Percentiles rank a stretch among this genome's conserved stretches.
phyloP scores from a whole-genome alignment of 2,797 vertebrate species.

The Siniperca undulata region DNA sequence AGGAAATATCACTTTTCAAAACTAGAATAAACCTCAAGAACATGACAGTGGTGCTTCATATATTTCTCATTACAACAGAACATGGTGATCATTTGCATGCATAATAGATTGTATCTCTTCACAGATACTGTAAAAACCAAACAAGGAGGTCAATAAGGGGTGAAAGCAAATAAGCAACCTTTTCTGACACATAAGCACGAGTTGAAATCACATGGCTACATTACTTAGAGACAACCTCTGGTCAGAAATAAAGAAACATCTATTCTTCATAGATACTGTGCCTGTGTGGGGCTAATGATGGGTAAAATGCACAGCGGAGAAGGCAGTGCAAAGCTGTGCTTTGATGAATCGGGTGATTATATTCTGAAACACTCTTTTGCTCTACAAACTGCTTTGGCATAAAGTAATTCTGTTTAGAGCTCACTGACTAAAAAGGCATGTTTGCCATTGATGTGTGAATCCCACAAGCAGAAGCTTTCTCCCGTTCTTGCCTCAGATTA shows the following conservation, averaged over 20 bases:
- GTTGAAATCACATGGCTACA: constrained; percentile 28
- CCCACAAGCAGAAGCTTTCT: constrained; percentile 57
- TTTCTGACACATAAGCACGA: constrained; percentile 7
- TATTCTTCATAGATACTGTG: constrained; percentile 45
- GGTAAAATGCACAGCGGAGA: constrained; percentile 63
- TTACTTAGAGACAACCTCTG: constrained; percentile 36
- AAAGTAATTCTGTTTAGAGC: constrained; percentile 79
- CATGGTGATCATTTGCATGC: constrained; percentile 41
- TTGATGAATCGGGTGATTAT: constrained; percentile 78
- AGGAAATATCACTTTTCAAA: constrained; percentile 10
- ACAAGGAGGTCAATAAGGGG: constrained; percentile 38
- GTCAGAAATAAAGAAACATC: constrained; percentile 45
- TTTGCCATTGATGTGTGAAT: constrained; percentile 68
- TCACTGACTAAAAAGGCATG: constrained; percentile 67
- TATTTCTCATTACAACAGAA: constrained; percentile 44
- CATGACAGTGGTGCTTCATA: not conserved
- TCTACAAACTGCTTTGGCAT: constrained; percentile 75
- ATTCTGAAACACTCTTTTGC: constrained; percentile 77
- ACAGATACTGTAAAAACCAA: constrained; percentile 21
- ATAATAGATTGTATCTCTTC: constrained; percentile 42
- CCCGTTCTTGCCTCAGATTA: constrained; percentile 61
- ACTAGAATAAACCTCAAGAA: constrained; percentile 2
- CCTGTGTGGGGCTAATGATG: constrained; percentile 63
- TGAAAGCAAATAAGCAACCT: constrained; percentile 46
- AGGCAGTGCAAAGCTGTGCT: constrained; percentile 63